Evolutionary conservation across 2,888 invertebrate genomes (phyloP), one percentile per base, ranked within the genome.

Genomic region (Drosophila silvestris): DNA sequence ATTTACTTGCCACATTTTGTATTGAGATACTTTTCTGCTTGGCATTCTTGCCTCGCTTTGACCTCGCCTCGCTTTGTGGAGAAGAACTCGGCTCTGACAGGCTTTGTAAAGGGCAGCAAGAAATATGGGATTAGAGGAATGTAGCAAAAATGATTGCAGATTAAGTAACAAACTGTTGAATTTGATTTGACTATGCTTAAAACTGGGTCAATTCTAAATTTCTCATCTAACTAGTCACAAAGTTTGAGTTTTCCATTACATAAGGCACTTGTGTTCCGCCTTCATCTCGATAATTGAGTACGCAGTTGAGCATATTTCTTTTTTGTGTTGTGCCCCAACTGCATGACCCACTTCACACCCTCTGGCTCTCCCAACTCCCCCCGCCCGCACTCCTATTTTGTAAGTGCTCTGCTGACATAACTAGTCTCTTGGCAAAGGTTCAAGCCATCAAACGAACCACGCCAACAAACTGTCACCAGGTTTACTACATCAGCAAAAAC

Each of bases 11-110:
- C 64, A 52, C 64, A 73, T 68, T 26, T 47, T 74, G 67, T 70
- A 79, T 63, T 67, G 58, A 79, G 81, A 84, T 75, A 79, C 70
- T 85, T 86, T 84, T 81, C 77, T 74, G 83, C 81, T 77, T 74
- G 74, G 83, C 39, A 72, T 79, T 64, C 60, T 72, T 73, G 52
- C 7, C 7, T 52, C n/a, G 16, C 33, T 52, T 63, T 81, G 83
- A 74, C 76, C 79, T 66, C 78, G 56, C 58, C 72, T 64, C 52
- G 22, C 32, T 41, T 50, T 41, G 39, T 56, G 47, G 22, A 41
- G 58, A 28, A 81, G 65, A 72, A 39, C 63, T 44, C 63, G 71
- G 71, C 78, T 82, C 74, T 77, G 84, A 84, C 81, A 77, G 75
- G 72, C 71, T 74, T 63, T 63, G 72, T 68, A 70, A 78, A 72